These are phyloP conservation scores for Amniataba percoides DNA, from an alignment of 2,797 vertebrate species.

Conservation along the genomic window DNA sequence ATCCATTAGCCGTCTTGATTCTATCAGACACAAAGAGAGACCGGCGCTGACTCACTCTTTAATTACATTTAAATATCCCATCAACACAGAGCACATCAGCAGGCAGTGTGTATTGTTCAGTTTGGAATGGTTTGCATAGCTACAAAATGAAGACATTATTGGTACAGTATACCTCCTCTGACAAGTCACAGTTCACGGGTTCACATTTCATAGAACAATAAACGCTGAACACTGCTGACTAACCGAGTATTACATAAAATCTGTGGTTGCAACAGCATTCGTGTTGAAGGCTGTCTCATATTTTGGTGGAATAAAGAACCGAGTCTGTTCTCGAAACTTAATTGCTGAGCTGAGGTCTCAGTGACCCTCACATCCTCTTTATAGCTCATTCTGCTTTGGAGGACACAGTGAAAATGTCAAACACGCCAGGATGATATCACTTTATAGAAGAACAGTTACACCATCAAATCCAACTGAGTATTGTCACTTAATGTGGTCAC, in stretches of 20 bases:
- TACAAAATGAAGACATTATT: not conserved
- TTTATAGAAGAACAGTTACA: not conserved
- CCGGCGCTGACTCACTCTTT: constrained; percentile 18
- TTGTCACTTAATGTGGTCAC: not conserved
- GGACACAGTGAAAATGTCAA: not conserved
- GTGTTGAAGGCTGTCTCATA: not conserved
- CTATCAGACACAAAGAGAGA: constrained; percentile 21
- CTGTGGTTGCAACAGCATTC: not conserved
- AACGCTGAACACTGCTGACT: not conserved
- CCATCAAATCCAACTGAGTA: not conserved
- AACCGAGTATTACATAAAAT: not conserved
- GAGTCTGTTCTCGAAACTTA: not conserved
- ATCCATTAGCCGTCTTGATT: constrained; percentile 13
- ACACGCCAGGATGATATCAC: not conserved
- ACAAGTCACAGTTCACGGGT: not conserved
- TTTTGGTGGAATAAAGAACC: not conserved
- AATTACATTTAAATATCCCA: constrained; percentile 29
- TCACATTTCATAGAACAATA: constrained; percentile 5
- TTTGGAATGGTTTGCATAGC: constrained; percentile 39
- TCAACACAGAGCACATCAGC: constrained; percentile 10
- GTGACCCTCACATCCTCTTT: not conserved
- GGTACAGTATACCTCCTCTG: not conserved
- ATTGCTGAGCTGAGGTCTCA: not conserved
- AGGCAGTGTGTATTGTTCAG: constrained; percentile 21
- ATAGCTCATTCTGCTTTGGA: not conserved